Base-by-base conservation (phyloP, 2,797 vertebrate species). In the Paedocypris micromegethes region DNA sequence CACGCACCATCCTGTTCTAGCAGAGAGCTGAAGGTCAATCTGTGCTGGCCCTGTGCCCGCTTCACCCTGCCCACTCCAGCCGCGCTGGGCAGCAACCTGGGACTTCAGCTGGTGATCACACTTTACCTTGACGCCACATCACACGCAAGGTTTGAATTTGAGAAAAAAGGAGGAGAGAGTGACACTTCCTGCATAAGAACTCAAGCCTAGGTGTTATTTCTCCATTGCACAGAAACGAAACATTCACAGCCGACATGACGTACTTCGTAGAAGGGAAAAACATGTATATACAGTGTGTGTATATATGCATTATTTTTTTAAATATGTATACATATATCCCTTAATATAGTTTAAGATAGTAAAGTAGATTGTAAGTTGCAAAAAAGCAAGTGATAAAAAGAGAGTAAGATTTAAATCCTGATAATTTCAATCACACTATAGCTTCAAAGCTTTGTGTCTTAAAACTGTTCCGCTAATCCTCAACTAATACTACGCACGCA, bases 31-130 rank as follows among this genome's bases (percentile, higher is more conserved):
- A 83, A 79, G 73, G 79, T 77, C 75, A 79, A 72, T 50, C 59
- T 70, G 54, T 43, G 40, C 66, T 74, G 78, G 76, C 76, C 65
- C 55, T 58, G 56, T 59, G 74, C 76, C 78, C n/a, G 49, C 58
- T 59, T 47, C 72, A 68, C 68, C 42, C 52, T 73, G 76, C 71
- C 71, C 55, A 44, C 68, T 62, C 53, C 73, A 78, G 70, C 78
- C 74, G 74, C 75, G 78, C 75, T 77, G 77, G 70, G 68, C 67
- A 74, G 72, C 59, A 41, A 75, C 56, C 53, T 56, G 70, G 75
- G 75, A 77, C 79, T 82, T 79, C 66, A 75, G 75, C 78, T 76
- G 66, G 72, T 71, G 70, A 78, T 74, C 79, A 74, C 79, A 78
- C 77, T 75, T 58, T 56, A 75, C 66, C 70, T 61, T 76, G 73